Evolutionary conservation across 2,888 invertebrate genomes (phyloP).

Genomic region (Conistra vaccinii): DNA sequence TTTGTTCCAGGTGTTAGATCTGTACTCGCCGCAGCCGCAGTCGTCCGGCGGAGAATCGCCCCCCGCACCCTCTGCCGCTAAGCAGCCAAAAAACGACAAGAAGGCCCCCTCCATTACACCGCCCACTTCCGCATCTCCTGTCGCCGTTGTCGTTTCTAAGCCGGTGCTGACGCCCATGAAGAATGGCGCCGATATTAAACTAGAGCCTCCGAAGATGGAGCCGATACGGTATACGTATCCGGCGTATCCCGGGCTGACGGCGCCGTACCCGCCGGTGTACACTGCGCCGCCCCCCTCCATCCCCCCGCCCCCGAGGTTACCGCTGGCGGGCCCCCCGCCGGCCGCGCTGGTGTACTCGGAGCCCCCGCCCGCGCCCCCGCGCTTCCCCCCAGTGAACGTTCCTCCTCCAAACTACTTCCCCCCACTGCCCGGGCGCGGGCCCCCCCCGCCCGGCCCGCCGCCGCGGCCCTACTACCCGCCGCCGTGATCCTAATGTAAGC

Average conservation of each 20-base stretch:
- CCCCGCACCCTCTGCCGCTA: conserved; percentile 88
- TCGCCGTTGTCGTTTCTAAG: conserved; percentile 77
- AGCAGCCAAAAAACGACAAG: conserved; percentile 90
- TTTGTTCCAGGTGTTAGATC: conserved; percentile 92
- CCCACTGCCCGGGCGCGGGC: conserved; percentile 74
- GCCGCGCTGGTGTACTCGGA: conserved; percentile 83
- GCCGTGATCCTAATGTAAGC: conserved; percentile 76
- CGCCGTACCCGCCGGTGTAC: conserved; percentile 85
- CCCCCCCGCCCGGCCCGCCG: conserved; percentile 80
- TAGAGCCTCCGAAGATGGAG: conserved; percentile 82
- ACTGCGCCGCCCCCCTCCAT: conserved; percentile 80
- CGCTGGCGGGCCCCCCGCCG: conserved; percentile 69
- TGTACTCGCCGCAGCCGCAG: conserved; percentile 95
- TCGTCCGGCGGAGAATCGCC: conserved; percentile 92
- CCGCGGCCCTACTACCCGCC: conserved; percentile 86
- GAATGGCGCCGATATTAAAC: conserved; percentile 82
- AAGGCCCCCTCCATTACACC: conserved; percentile 88
- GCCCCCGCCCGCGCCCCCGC: conserved; percentile 82
- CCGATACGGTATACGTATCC: conserved; percentile 80
- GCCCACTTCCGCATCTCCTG: conserved; percentile 88
- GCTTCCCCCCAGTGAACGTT: conserved; percentile 81
- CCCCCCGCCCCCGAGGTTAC: conserved; percentile 80
- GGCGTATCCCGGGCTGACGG: conserved; percentile 79
- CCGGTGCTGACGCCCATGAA: conserved; percentile 82
- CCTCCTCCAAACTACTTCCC: conserved; percentile 86